Evolutionary conservation across 2,888 invertebrate genomes (phyloP).

Genomic region (Alcis repandata): DNA sequence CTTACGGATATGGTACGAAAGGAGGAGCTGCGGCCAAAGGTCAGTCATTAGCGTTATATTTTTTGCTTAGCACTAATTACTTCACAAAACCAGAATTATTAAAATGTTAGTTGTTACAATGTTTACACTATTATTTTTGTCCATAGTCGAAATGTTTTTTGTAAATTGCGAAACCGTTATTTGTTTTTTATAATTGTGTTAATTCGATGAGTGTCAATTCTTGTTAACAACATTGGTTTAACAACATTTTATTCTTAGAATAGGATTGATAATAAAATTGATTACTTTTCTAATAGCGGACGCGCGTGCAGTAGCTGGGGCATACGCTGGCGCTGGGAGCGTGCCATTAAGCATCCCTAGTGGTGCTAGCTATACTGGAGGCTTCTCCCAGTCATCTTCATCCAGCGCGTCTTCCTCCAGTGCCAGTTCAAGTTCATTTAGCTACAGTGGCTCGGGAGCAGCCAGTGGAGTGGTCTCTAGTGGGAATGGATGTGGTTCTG

Average conservation of each 20-base stretch:
- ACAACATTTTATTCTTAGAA: no score
- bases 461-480: constrained; percentile 50
- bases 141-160: no score
- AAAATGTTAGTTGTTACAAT: no score
- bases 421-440: constrained; percentile 76
- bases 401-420: constrained; percentile 78
- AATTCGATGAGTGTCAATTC: background rate
- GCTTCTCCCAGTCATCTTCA: constrained; percentile 76
- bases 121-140: constrained; percentile 5
- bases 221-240: no score
- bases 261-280: background rate
- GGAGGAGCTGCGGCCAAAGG: constrained; percentile 75
- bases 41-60: constrained; percentile 50
- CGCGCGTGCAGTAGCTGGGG: constrained; percentile 66
- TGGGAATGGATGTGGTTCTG: constrained; percentile 47
- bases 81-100: constrained; percentile 8
- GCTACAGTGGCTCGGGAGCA: constrained; percentile 64
- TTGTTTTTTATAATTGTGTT: background rate
- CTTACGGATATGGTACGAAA: constrained; percentile 77
- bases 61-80: constrained; percentile 1
- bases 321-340: constrained; percentile 58
- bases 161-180: background rate
- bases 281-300: constrained; percentile 58
- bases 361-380: constrained; percentile 74
- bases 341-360: constrained; percentile 63